These are phyloP conservation scores for Zeuzera pyrina DNA, from an alignment of 2,888 invertebrate species.

Conservation along the genomic window DNA sequence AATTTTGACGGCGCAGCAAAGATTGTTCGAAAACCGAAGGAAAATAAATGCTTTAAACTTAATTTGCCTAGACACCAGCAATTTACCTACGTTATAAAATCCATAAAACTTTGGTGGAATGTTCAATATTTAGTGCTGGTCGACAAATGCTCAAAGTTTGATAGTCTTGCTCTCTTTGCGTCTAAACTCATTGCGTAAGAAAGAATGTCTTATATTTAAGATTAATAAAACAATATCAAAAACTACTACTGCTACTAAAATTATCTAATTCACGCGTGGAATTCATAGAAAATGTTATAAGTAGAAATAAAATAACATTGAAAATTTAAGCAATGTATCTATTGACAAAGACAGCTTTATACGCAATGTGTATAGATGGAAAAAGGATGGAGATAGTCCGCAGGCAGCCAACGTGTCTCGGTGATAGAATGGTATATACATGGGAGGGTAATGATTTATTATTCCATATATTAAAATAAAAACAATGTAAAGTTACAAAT, in stretches of 20 bases:
- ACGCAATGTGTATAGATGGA: constrained; percentile 26
- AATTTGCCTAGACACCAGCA: constrained; percentile 47
- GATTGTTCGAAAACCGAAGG: constrained; percentile 38
- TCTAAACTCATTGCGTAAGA: too few relatives aligned
- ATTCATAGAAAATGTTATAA: too few relatives aligned
- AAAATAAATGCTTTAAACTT: constrained; percentile 39
- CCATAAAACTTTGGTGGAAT: constrained; percentile 40
- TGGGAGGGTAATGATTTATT: constrained; percentile 62
- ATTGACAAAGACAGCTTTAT: constrained; percentile 16
- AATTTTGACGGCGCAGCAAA: constrained; percentile 7
- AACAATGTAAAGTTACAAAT: constrained; percentile 58
- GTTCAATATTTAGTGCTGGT: constrained; percentile 37
- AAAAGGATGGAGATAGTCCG: constrained; percentile 42
- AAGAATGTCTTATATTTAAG: too few relatives aligned
- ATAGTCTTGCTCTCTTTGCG: constrained; percentile 38
- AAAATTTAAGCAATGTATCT: not conserved
- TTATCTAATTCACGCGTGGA: too few relatives aligned
- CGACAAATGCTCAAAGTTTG: constrained; percentile 53
- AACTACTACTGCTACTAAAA: too few relatives aligned
- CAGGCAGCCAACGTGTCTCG: constrained; percentile 50
- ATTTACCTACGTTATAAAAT: constrained; percentile 32
- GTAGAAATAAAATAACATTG: not conserved
- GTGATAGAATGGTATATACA: constrained; percentile 57
- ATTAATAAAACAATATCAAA: too few relatives aligned
- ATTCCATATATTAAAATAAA: constrained; percentile 69